Evolutionary conservation across 2,797 vertebrate genomes (phyloP).

Genomic region (Vipera latastei): DNA sequence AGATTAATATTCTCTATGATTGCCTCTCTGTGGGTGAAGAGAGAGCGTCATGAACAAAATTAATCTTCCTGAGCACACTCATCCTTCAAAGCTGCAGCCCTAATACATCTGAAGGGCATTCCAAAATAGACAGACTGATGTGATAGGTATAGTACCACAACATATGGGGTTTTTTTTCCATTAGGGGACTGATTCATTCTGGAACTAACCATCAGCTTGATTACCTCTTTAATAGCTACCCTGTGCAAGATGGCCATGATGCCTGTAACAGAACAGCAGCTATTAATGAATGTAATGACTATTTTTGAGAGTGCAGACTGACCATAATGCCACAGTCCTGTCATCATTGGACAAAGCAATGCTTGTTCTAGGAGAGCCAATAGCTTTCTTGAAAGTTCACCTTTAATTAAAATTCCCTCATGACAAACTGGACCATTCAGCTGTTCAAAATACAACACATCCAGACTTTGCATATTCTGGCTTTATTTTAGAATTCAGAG

Average conservation of each 20-base stretch:
- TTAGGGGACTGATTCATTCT: slow-evolving; percentile 32
- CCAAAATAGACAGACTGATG: background rate
- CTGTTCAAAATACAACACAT: slow-evolving; percentile 1
- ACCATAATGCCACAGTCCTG: background rate
- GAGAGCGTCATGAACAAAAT: background rate
- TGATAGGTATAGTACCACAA: background rate
- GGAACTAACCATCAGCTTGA: slow-evolving; percentile 15
- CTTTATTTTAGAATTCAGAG: slow-evolving; percentile 1
- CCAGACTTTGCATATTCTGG: background rate
- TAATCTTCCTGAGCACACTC: background rate
- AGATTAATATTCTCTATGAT: background rate
- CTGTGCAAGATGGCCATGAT: background rate
- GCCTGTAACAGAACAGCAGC: background rate
- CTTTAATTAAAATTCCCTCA: slow-evolving; percentile 35
- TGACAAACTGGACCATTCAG: slow-evolving; percentile 18
- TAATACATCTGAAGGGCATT: background rate
- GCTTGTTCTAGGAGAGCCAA: background rate
- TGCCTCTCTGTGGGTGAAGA: background rate
- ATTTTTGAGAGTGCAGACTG: slow-evolving; percentile 5
- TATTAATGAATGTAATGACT: slow-evolving; percentile 22
- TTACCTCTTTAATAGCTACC: slow-evolving; percentile 17
- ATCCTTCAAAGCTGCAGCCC: background rate
- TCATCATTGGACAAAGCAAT: slow-evolving; percentile 22
- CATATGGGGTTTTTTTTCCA: background rate
- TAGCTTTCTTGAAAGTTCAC: background rate